phyloP scores from a whole-genome alignment of 2,113 vertebrate genomes.

The Chaetodon trifascialis region DNA sequence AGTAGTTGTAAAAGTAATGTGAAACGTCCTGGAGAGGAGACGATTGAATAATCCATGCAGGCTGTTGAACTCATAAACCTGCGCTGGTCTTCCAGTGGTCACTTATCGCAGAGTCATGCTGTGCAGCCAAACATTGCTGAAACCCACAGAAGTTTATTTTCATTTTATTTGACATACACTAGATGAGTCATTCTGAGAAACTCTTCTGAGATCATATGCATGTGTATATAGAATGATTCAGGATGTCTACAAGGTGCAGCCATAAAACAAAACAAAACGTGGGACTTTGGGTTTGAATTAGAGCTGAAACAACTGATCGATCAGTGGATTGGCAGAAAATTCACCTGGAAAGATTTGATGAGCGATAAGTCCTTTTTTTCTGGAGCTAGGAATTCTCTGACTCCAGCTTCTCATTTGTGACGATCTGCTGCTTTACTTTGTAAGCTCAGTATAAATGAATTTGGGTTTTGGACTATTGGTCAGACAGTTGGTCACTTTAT shows the following conservation, averaged over 20 bases:
- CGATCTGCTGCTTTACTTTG: neutral
- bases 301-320: neutral
- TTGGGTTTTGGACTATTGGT: neutral
- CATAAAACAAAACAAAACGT: neutral
- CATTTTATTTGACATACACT: neutral
- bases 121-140: neutral
- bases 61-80: neutral
- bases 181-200: neutral
- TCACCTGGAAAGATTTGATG: neutral
- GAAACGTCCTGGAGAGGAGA: neutral
- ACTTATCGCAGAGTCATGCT: neutral
- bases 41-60: neutral
- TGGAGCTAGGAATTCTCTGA: too few species aligned
- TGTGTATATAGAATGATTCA: neutral
- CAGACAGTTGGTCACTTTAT: too few species aligned
- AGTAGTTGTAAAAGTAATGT: neutral
- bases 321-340: neutral
- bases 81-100: neutral
- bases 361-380: neutral
- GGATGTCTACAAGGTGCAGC: neutral
- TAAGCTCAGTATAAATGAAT: neutral
- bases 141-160: neutral
- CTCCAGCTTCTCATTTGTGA: neutral
- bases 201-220: neutral
- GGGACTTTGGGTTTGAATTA: too few species aligned